Percentiles rank a stretch among this genome's conserved stretches.
These are phyloP conservation scores for Morpho helenor DNA, from an alignment of 2,888 invertebrate genomes.

Conservation along the genomic window DNA sequence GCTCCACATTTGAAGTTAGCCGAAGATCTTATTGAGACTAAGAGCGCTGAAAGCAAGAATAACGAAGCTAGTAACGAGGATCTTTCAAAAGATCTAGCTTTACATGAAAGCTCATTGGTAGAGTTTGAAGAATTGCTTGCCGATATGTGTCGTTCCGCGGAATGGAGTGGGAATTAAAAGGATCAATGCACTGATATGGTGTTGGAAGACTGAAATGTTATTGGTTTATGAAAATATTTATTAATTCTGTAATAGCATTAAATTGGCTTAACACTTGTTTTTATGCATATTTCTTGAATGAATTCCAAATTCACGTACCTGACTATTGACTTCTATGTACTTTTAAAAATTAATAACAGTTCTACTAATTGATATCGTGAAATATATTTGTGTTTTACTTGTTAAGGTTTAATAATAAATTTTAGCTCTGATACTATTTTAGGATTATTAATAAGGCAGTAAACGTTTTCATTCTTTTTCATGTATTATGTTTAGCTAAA, in stretches of 20 bases:
- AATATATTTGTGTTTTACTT: not conserved
- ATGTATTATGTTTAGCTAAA: no score
- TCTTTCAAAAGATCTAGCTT: slow-evolving; percentile 84
- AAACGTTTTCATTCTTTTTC: no score
- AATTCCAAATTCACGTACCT: slow-evolving; percentile 8
- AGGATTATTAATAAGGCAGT: no score
- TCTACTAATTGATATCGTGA: not conserved
- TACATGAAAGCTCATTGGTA: slow-evolving; percentile 85
- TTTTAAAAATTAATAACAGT: no score
- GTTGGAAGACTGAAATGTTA: slow-evolving; percentile 15
- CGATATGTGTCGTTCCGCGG: slow-evolving; percentile 83
- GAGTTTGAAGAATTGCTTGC: slow-evolving; percentile 88
- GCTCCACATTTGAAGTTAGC: slow-evolving; percentile 75
- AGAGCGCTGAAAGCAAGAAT: slow-evolving; percentile 38
- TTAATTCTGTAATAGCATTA: slow-evolving; percentile 17
- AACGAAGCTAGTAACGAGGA: slow-evolving; percentile 67
- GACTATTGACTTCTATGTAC: not conserved
- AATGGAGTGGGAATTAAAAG: slow-evolving; percentile 74
- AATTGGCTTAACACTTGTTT: slow-evolving; percentile 10
- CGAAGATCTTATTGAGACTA: slow-evolving; percentile 36
- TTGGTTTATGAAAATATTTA: slow-evolving; percentile 21
- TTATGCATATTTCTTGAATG: not conserved
- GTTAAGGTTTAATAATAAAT: no score
- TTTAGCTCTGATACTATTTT: no score
- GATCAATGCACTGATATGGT: slow-evolving; percentile 34